Conservation (phyloP, 2,888 invertebrate genomes). For the Drosophila macrothrix region DNA sequence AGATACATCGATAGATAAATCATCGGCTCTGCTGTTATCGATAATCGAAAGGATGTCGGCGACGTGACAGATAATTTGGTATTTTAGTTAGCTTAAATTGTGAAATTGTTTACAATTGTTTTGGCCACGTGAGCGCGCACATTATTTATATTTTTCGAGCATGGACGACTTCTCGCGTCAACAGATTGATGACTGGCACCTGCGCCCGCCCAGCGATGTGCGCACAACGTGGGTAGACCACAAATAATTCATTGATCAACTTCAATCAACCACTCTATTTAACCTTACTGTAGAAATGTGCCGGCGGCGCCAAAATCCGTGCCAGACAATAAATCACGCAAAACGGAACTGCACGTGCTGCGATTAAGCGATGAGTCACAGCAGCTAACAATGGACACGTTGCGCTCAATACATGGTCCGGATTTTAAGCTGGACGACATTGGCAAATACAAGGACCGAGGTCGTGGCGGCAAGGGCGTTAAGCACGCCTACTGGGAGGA, state of each 20-base stretch:
- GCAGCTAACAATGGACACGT: slow-evolving; percentile 90
- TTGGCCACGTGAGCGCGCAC: not conserved
- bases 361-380: slow-evolving; percentile 89
- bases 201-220: slow-evolving; percentile 88
- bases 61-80: slow-evolving; percentile 13
- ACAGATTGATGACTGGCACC: slow-evolving; percentile 88
- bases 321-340: slow-evolving; percentile 87
- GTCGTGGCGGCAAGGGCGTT: slow-evolving; percentile 87
- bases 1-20: slow-evolving; percentile 1
- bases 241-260: not conserved
- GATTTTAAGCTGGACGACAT: slow-evolving; percentile 87
- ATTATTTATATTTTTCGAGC: not conserved
- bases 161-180: slow-evolving; percentile 88
- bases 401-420: slow-evolving; percentile 91
- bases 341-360: slow-evolving; percentile 91
- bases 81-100: slow-evolving; percentile 25
- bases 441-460: slow-evolving; percentile 88
- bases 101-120: slow-evolving; percentile 25
- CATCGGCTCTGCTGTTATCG: slow-evolving; percentile 35
- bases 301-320: slow-evolving; percentile 83
- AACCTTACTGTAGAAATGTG: slow-evolving; percentile 70
- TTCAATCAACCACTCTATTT: not conserved
- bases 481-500: slow-evolving; percentile 92
- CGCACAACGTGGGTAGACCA: slow-evolving; percentile 85
- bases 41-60: slow-evolving; percentile 10